A percentile compares a stretch with the other conserved stretches of the same genome.
Conservation (phyloP, 2,888 invertebrate genomes). For the Therioaphis trifolii region DNA sequence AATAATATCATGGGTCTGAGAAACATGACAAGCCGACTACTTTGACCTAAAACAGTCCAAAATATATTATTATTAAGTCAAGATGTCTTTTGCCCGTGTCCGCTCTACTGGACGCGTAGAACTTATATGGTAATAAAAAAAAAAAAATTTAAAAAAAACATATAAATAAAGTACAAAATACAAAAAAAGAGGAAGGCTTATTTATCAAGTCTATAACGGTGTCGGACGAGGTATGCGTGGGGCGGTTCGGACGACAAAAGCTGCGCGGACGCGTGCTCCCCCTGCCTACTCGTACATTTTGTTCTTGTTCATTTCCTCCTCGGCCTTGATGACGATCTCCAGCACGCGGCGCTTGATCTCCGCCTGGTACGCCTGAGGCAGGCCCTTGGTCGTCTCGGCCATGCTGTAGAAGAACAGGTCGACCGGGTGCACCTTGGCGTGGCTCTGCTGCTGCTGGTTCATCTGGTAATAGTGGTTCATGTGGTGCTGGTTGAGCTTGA, state of each 20-base stretch:
- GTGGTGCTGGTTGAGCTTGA: constrained; percentile 55
- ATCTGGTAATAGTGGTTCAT: constrained; percentile 55
- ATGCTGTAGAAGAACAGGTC: constrained; percentile 60
- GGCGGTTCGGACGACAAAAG: too few species aligned
- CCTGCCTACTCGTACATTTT: constrained; percentile 18
- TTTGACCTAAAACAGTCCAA: neutral
- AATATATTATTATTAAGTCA: too few species aligned
- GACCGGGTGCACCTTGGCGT: constrained; percentile 37
- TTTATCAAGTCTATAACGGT: too few species aligned
- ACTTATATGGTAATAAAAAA: neutral
- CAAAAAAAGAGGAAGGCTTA: constrained; percentile 14
- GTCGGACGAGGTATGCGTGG: too few species aligned
- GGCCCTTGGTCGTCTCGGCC: constrained; percentile 49
- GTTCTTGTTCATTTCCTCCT: constrained; percentile 57
- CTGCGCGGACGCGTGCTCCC: too few species aligned
- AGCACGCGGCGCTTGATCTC: constrained; percentile 50
- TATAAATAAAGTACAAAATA: neutral
- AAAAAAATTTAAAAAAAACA: too few species aligned
- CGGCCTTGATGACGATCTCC: constrained; percentile 56
- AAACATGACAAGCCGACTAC: neutral
- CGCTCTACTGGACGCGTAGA: neutral
- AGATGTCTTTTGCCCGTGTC: too few species aligned
- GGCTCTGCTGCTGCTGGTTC: constrained; percentile 43
- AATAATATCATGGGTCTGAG: too few species aligned
- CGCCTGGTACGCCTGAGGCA: constrained; percentile 39